Percentiles rank a stretch among this genome's conserved stretches.
These are phyloP conservation scores for Popillia japonica DNA, from an alignment of 1,140 invertebrate genomes.

Conservation along the genomic window DNA sequence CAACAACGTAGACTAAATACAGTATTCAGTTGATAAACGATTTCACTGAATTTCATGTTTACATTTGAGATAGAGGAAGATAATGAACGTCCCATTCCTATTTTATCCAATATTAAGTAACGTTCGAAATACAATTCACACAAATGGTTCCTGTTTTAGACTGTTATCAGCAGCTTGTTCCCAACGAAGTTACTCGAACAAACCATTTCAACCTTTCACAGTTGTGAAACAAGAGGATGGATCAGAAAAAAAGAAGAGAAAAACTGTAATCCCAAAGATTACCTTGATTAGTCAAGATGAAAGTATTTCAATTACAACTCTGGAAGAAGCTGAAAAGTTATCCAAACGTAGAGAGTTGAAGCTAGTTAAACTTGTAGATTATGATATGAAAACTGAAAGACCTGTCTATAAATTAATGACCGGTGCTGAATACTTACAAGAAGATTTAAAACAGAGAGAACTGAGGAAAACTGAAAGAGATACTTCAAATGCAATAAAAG, in stretches of 20 bases:
- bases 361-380: constrained; percentile 70
- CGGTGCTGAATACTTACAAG: constrained; percentile 54
- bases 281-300: constrained; percentile 55
- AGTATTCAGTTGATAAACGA: no score
- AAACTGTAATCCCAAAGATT: constrained; percentile 52
- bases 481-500: constrained; percentile 57
- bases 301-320: constrained; percentile 50
- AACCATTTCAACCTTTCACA: not conserved
- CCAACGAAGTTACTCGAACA: not conserved
- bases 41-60: no score
- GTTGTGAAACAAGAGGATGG: not conserved
- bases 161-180: not conserved
- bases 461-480: constrained; percentile 51
- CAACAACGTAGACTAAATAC: no score
- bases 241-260: constrained; percentile 45
- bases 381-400: constrained; percentile 68
- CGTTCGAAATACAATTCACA: not conserved
- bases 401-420: constrained; percentile 69
- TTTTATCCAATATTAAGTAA: not conserved
- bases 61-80: not conserved
- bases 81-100: not conserved
- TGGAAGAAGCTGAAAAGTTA: constrained; percentile 69
- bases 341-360: constrained; percentile 70
- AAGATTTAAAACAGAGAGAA: constrained; percentile 59
- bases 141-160: not conserved